Evolutionary conservation across 2,888 invertebrate species (phyloP).

Genomic region (Leptinotarsa tumamoca): DNA sequence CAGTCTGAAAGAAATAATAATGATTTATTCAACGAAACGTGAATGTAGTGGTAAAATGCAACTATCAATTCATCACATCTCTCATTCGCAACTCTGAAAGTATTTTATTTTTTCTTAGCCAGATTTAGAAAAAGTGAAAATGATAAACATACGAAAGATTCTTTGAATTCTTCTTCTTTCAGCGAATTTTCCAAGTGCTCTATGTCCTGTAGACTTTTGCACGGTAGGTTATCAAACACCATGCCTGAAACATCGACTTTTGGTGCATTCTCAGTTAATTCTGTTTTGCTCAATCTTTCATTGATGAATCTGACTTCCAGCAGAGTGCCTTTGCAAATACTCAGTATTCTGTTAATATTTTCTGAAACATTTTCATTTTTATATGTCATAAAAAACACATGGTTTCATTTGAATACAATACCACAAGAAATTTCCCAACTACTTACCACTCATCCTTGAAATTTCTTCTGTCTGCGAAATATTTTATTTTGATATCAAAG

Average conservation of each 20-base stretch:
- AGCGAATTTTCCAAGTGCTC: slow-evolving; percentile 19
- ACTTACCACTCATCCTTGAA: slow-evolving; percentile 24
- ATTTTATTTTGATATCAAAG: slow-evolving; percentile 22
- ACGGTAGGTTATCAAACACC: slow-evolving; percentile 19
- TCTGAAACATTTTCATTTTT: background rate
- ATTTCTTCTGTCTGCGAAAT: slow-evolving; percentile 14
- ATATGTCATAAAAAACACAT: slow-evolving; percentile 14
- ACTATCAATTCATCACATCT: background rate
- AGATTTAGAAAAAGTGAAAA: slow-evolving; percentile 11
- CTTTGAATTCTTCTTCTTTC: slow-evolving; percentile 21
- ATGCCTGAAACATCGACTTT: slow-evolving; percentile 19
- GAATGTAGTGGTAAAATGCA: slow-evolving; percentile 1
- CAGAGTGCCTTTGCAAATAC: slow-evolving; percentile 21
- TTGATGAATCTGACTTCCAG: background rate
- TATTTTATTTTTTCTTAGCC: slow-evolving; percentile 6
- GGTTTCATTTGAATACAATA: slow-evolving; percentile 14
- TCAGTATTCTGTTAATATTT: slow-evolving; percentile 19
- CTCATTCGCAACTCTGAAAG: slow-evolving; percentile 4
- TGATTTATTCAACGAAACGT: background rate
- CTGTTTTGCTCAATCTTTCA: slow-evolving; percentile 20
- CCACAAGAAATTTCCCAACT: slow-evolving; percentile 16
- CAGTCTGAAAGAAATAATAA: background rate
- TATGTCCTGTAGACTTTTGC: slow-evolving; percentile 22
- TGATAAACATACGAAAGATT: slow-evolving; percentile 17
- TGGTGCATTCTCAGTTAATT: slow-evolving; percentile 24